Evolutionary conservation across 2,113 vertebrate genomes (phyloP).

Genomic region (Anhinga anhinga): DNA sequence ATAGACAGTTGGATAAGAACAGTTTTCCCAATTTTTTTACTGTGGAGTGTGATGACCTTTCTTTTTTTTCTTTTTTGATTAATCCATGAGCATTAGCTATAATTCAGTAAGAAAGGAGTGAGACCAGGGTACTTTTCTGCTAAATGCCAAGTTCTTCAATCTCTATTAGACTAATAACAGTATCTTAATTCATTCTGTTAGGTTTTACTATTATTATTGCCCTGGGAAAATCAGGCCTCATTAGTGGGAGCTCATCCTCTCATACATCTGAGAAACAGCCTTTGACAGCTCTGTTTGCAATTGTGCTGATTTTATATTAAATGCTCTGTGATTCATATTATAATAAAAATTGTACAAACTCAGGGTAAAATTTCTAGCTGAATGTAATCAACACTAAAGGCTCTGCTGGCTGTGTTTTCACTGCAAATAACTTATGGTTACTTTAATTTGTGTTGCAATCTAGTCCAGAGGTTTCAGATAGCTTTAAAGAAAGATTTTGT

Average conservation of each 20-base stretch:
- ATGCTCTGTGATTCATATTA: not conserved
- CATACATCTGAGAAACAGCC: not conserved
- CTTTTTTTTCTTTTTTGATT: not conserved
- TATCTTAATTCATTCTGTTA: not conserved
- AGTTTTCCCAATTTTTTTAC: not conserved
- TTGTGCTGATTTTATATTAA: conserved; percentile 15
- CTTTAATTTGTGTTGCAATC: not conserved
- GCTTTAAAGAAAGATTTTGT: not conserved
- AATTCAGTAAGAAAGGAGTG: not conserved
- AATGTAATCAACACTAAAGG: not conserved
- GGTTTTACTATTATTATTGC: conserved; percentile 8
- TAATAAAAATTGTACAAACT: not conserved
- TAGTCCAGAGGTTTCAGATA: conserved; percentile 1
- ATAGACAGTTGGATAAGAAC: not conserved
- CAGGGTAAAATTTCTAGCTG: not conserved
- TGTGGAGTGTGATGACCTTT: not conserved
- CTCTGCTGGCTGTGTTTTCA: not conserved
- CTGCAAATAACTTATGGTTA: not conserved
- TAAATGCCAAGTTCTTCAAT: not conserved
- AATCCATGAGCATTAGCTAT: not conserved
- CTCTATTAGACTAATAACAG: not conserved
- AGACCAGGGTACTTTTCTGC: not conserved
- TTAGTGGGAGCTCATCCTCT: conserved; percentile 1
- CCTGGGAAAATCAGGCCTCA: not conserved
- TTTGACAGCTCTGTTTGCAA: conserved; percentile 5